phyloP scores from a whole-genome alignment of 2,888 invertebrate species.

The Meta bourneti region DNA sequence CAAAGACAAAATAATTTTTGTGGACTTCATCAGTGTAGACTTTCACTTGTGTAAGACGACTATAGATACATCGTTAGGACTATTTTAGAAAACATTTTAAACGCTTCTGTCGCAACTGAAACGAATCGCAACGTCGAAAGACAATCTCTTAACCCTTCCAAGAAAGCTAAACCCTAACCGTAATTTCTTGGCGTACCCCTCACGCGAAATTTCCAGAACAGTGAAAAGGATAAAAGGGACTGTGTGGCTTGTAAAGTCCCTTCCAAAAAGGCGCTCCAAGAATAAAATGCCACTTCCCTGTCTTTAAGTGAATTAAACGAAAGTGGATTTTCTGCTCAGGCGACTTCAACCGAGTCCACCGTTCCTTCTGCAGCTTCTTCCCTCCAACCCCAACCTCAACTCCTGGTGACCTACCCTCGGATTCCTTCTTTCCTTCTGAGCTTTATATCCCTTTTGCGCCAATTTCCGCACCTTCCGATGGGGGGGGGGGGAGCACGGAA shows the following conservation, averaged over 20 bases:
- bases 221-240: slow-evolving; percentile 16
- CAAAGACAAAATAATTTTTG: no score
- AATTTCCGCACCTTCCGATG: slow-evolving; percentile 56
- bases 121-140: background rate
- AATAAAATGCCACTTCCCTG: slow-evolving; percentile 63
- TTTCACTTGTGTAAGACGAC: no score
- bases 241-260: slow-evolving; percentile 53
- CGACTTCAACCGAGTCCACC: slow-evolving; percentile 42
- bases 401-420: background rate
- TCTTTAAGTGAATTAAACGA: slow-evolving; percentile 71
- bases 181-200: slow-evolving; percentile 7
- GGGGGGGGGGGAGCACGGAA: background rate
- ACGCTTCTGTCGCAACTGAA: background rate
- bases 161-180: background rate
- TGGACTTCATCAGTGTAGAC: no score
- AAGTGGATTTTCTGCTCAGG: slow-evolving; percentile 71
- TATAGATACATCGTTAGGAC: no score
- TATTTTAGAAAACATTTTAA: no score
- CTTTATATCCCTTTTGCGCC: slow-evolving; percentile 60
- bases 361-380: slow-evolving; percentile 3
- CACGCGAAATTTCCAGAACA: background rate
- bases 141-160: background rate
- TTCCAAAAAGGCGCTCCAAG: slow-evolving; percentile 44
- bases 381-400: background rate
- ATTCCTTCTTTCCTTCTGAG: slow-evolving; percentile 18